Conservation (phyloP, 1,140 invertebrate species). For the Antheraea mylitta region DNA sequence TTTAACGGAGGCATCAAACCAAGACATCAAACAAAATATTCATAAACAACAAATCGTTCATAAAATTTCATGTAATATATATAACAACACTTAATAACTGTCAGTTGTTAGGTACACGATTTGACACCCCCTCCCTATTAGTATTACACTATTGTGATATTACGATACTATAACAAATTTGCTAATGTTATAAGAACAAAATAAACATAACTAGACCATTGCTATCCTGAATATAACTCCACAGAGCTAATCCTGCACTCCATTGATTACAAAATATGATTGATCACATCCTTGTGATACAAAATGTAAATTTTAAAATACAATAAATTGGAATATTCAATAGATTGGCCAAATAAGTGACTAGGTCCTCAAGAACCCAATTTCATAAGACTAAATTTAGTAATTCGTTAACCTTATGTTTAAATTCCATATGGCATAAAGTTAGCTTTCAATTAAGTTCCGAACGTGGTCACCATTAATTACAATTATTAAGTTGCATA, state of each 20-base stretch:
- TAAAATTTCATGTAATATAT: constrained; percentile 73
- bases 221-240: constrained; percentile 72
- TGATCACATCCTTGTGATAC: constrained; percentile 62
- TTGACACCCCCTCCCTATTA: constrained; percentile 75
- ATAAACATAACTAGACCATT: constrained; percentile 77
- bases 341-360: constrained; percentile 77
- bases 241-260: constrained; percentile 74
- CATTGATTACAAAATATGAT: constrained; percentile 65
- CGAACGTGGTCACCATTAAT: constrained; percentile 63
- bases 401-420: constrained; percentile 78
- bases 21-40: constrained; percentile 71
- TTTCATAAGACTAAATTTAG: constrained; percentile 77
- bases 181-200: constrained; percentile 76
- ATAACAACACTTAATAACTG: constrained; percentile 55
- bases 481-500: constrained; percentile 74
- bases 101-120: constrained; percentile 68
- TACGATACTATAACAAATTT: constrained; percentile 76
- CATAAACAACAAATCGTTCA: constrained; percentile 75
- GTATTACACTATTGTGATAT: constrained; percentile 74
- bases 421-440: constrained; percentile 78
- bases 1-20: constrained; percentile 77
- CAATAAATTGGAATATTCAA: constrained; percentile 77
- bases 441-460: constrained; percentile 76
- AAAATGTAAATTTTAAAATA: constrained; percentile 68
- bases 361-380: constrained; percentile 71